Evolutionary conservation across 2,888 invertebrate species (phyloP).

Genomic region (Lagria hirta): DNA sequence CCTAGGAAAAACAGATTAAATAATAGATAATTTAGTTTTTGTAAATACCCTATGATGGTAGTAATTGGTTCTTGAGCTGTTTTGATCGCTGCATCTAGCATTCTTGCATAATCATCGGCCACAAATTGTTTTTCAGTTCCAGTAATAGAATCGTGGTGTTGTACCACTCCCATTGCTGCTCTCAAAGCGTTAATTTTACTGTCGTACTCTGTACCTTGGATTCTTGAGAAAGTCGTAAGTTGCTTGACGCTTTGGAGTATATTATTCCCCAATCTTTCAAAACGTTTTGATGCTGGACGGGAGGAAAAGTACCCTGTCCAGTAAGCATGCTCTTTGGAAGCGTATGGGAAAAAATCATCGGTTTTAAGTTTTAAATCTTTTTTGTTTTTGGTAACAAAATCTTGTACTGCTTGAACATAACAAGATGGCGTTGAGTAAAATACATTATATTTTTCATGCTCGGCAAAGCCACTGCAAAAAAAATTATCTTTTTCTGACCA

Average conservation of each 20-base stretch:
- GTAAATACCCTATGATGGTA: constrained; percentile 36
- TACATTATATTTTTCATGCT: constrained; percentile 61
- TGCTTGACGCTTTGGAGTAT: constrained; percentile 67
- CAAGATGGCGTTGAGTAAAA: constrained; percentile 83
- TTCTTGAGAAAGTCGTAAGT: constrained; percentile 62
- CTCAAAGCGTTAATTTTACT: constrained; percentile 60
- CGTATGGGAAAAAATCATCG: constrained; percentile 70
- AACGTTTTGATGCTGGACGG: constrained; percentile 60
- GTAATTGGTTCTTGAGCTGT: constrained; percentile 53
- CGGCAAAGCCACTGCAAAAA: constrained; percentile 27
- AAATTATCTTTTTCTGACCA: not conserved
- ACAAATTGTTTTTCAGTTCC: constrained; percentile 83
- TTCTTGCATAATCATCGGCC: constrained; percentile 79
- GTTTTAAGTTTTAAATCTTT: constrained; percentile 51
- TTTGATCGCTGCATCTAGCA: constrained; percentile 67
- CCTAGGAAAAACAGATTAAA: not conserved
- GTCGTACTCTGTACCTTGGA: constrained; percentile 55
- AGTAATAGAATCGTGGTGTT: constrained; percentile 88
- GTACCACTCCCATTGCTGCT: constrained; percentile 76
- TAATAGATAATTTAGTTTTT: not conserved
- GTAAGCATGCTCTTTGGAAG: constrained; percentile 64
- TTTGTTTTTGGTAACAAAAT: constrained; percentile 46
- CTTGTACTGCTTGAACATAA: constrained; percentile 70
- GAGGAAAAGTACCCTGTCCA: constrained; percentile 75
- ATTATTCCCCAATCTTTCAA: constrained; percentile 56